phyloP scores from a whole-genome alignment of 2,797 vertebrate genomes.

The Melanotaenia maccullochi region DNA sequence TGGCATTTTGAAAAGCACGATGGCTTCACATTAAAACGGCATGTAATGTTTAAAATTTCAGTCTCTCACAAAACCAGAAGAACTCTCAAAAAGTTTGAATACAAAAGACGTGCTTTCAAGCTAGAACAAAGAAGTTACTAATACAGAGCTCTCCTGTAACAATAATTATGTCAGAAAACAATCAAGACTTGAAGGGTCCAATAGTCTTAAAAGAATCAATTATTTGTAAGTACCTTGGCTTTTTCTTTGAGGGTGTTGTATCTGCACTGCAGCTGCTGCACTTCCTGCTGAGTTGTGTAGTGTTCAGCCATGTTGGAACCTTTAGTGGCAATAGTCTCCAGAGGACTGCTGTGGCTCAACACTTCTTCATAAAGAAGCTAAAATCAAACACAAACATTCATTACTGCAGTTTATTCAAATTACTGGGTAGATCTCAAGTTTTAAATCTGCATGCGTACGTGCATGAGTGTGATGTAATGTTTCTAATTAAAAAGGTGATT shows the following conservation, averaged over 20 bases:
- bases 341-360: slow-evolving; percentile 89
- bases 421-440: not conserved
- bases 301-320: slow-evolving; percentile 91
- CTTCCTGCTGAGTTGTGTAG: slow-evolving; percentile 89
- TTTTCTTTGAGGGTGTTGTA: slow-evolving; percentile 88
- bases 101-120: not conserved
- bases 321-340: slow-evolving; percentile 94
- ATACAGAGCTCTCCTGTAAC: not conserved
- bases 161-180: slow-evolving; percentile 6
- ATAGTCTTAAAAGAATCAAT: slow-evolving; percentile 14
- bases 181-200: not conserved
- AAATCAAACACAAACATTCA: slow-evolving; percentile 38
- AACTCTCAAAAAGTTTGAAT: not conserved
- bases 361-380: slow-evolving; percentile 96
- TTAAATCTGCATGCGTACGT: not conserved
- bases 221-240: slow-evolving; percentile 83
- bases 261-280: slow-evolving; percentile 90
- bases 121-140: slow-evolving; percentile 1
- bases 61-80: not conserved
- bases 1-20: not conserved
- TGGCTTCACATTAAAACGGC: not conserved
- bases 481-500: not conserved
- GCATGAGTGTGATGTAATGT: not conserved
- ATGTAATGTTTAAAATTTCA: not conserved
- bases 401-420: slow-evolving; percentile 10